Evolutionary conservation across 2,888 invertebrate species (phyloP), one percentile per base, ranked within the genome.

Genomic region (Melipona beecheii): DNA sequence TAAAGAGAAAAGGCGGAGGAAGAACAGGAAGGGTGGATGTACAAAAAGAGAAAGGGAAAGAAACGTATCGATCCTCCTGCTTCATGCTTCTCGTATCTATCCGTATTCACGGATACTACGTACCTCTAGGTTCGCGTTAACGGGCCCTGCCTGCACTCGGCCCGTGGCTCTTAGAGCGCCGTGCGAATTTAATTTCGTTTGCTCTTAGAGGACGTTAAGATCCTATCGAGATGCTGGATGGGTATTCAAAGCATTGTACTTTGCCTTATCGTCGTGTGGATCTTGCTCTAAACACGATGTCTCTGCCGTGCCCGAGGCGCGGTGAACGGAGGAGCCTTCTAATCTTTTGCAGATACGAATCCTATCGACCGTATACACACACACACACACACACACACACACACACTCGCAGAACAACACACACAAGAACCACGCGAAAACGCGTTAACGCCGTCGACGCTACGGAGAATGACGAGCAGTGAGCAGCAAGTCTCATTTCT

Each of bases 191-290:
- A 93, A 93, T 93, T 93, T 92, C 92, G 92, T 93, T 91, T 87
- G 90, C 90, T 91, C 90, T 88, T 86, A 87, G 91, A 90, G 91
- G 87, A 91, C 93, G 91, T 92, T 92, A 91, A 94, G 94, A 94
- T 94, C 83, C 73, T 93, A 94, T 94, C 93, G 85, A 85, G 90
- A 91, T 91, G 92, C 89, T 88, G 90, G 91, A 92, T 92, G 92
- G 92, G 90, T 91, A 92, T 93, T 92, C 92, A 91, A 92, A 92
- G 91, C 92, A 93, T 93, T 93, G 93, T 93, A 91, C 87, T 75
- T 81, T 71, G 82, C 83, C 86, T 91, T 94, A 94, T 94, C 94
- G 88, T 62, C 75, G 87, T 86, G 90, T 90, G 91, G 90, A 94
- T 94, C 94, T 91, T 86, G 87, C 91, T 92, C 90, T 91, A 91